Evolutionary conservation across 2,113 vertebrate genomes (phyloP), one percentile per base, ranked within the genome.

Genomic region (Tautogolabrus adspersus): DNA sequence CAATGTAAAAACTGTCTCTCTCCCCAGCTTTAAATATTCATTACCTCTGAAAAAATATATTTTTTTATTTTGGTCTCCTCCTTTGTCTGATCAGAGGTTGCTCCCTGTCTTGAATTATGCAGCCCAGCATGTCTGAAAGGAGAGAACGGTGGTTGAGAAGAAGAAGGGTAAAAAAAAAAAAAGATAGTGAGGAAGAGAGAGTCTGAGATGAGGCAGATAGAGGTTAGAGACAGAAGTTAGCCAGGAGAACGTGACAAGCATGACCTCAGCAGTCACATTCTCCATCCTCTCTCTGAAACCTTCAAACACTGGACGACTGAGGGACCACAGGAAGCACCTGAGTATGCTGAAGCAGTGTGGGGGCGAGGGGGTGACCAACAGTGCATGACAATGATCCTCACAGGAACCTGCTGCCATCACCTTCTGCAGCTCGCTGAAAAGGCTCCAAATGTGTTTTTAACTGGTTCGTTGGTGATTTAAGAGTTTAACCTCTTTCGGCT

Each of bases 21-120:
- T 57, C 59, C 13, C 49, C 71, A 67, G 55, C 70, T 81, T 93
- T 81, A 90, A 93, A 86, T 92, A 92, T 92, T 89, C 66, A 89
- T 83, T 37, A 52, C 54, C 66, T 72, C 77, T 10, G 21, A 63
- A 73, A 75, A 63, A 59, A 22, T 38, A n/a, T n/a, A n/a, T 6
- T 19, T 22, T 47, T 22, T 71, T 15, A 30, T 42, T 63, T 49
- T 6, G 16, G 10, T 62, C 18, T 65, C 47, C 74, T 23, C 59
- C 66, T 79, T 49, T 55, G 74, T 88, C 82, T 84, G 83, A 87
- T 90, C 88, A 82, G 74, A 81, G 84, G 80, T 83, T 85, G 80
- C 65, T 82, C 68, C 44, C 67, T 30, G 66, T 64, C 57, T 81
- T 92, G 83, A 92, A 92, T 92, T 85, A 92, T 92, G 83, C 68